Conservation (phyloP, 2,113 vertebrate species). For the Rhinoderma darwinii region DNA sequence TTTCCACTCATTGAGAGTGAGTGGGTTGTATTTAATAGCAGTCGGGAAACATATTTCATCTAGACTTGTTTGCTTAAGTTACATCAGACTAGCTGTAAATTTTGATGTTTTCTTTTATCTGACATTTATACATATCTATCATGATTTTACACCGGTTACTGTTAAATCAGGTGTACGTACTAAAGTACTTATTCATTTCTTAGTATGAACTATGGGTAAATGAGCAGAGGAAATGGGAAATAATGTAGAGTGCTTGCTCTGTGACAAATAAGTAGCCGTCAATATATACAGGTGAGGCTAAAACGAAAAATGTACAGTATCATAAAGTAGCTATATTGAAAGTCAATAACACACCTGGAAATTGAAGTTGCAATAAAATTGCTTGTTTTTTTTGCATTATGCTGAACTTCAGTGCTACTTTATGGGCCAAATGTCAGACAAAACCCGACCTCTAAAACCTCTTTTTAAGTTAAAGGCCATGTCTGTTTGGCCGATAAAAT, state of each 20-base stretch:
- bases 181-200: background rate
- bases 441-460: no score
- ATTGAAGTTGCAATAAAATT: no score
- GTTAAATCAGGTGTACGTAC: background rate
- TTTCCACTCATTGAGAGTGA: background rate
- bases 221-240: background rate
- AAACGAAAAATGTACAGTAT: background rate
- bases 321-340: background rate
- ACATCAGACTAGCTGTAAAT: background rate
- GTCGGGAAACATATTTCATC: background rate
- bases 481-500: no score
- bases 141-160: background rate
- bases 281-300: background rate
- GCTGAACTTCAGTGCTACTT: no score
- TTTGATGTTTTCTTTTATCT: background rate
- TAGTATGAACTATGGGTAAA: background rate
- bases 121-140: background rate
- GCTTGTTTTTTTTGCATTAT: background rate
- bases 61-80: background rate
- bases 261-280: background rate
- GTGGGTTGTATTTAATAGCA: background rate
- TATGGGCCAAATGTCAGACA: no score
- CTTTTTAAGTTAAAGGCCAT: no score
- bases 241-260: background rate
- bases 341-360: no score